Evolutionary conservation across 2,888 invertebrate genomes (phyloP).

Genomic region (Pterobdella sp.): DNA sequence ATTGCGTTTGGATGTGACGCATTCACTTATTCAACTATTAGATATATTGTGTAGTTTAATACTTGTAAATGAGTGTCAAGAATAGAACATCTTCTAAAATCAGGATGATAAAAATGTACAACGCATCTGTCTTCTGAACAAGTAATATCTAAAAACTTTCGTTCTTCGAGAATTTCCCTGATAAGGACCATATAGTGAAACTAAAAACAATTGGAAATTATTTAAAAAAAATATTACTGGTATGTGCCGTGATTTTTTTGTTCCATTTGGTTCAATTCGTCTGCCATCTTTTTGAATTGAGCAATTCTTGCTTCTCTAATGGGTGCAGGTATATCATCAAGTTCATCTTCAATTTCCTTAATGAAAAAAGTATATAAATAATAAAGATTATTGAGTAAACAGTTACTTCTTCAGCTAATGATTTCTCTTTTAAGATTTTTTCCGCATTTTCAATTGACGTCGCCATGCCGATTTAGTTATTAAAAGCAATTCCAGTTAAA

Average conservation of each 20-base stretch:
- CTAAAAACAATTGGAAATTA: not conserved
- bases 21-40: too few relatives aligned
- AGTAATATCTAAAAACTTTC: constrained; percentile 44
- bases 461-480: constrained; percentile 30
- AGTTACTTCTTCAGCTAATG: constrained; percentile 45
- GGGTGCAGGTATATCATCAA: constrained; percentile 47
- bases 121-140: constrained; percentile 44
- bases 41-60: constrained; percentile 1
- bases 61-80: constrained; percentile 47
- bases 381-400: not conserved
- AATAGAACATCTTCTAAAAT: constrained; percentile 47
- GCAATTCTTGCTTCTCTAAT: constrained; percentile 46
- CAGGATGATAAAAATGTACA: constrained; percentile 48
- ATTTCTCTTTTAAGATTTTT: constrained; percentile 42
- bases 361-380: not conserved
- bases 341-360: constrained; percentile 45
- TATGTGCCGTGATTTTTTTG: constrained; percentile 45
- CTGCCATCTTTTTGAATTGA: constrained; percentile 43
- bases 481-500: too few relatives aligned
- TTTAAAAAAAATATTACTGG: constrained; percentile 37
- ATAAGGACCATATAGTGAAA: not conserved
- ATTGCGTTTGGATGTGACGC: too few relatives aligned
- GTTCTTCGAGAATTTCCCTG: constrained; percentile 44
- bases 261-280: constrained; percentile 41
- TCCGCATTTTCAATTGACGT: constrained; percentile 42